A percentile compares a stretch with the other conserved stretches of the same genome.
Conservation (phyloP, 2,888 invertebrate genomes). For the Euzophera pinguis region DNA sequence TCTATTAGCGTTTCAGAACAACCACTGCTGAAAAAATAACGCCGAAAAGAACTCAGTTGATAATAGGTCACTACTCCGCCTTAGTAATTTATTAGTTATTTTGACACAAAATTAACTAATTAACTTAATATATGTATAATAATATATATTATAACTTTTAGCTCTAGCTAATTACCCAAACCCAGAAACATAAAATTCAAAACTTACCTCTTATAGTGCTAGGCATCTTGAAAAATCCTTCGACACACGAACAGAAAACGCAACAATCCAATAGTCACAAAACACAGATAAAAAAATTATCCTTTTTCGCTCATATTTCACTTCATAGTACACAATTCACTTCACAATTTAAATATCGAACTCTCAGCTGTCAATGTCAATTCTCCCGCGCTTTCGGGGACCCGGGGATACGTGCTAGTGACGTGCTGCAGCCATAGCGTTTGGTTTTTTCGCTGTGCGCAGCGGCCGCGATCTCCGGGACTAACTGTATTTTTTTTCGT, state of each 20-base stretch:
- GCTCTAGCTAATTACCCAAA: no score
- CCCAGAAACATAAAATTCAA: neutral
- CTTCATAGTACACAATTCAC: conserved; percentile 25
- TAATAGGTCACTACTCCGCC: no score
- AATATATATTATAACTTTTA: no score
- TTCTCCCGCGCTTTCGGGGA: conserved; percentile 49
- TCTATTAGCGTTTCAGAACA: no score
- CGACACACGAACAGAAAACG: conserved; percentile 28
- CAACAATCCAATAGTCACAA: conserved; percentile 41
- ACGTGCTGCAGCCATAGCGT: conserved; percentile 56
- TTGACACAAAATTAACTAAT: no score
- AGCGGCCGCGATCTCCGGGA: conserved; percentile 45
- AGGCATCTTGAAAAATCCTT: conserved; percentile 71
- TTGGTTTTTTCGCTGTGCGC: conserved; percentile 69
- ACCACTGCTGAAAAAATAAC: no score
- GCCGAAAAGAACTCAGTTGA: no score
- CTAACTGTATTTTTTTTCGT: conserved; percentile 77
- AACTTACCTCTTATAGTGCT: conserved; percentile 75
- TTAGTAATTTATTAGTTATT: no score
- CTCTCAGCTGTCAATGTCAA: conserved; percentile 62
- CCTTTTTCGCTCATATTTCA: conserved; percentile 48
- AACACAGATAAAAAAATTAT: conserved; percentile 39
- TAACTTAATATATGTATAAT: no score
- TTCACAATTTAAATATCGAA: conserved; percentile 24
- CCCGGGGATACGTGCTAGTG: conserved; percentile 61